A percentile compares a stretch with the other conserved stretches of the same genome.
Evolutionary conservation across 2,888 invertebrate species (phyloP).

Genomic region (Aricia artaxerxes): DNA sequence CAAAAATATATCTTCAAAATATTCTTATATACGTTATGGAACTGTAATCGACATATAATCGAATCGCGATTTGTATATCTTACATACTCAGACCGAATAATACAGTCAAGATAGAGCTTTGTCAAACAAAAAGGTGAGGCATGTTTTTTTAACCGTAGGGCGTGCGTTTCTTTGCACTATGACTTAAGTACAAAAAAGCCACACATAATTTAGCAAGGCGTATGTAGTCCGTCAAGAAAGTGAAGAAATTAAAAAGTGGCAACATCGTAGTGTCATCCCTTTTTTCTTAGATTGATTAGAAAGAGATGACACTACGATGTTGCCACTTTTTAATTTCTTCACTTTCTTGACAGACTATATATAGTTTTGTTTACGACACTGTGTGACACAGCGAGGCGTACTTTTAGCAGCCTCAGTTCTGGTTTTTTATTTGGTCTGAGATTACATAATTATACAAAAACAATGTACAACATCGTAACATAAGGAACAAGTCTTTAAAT

Average conservation of each 20-base stretch:
- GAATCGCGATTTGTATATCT: conserved; percentile 7
- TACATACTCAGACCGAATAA: conserved; percentile 2
- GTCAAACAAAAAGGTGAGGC: background rate
- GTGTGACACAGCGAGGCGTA: background rate
- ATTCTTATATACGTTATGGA: conserved; percentile 62
- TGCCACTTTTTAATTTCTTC: no score
- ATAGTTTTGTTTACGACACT: no score
- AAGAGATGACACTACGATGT: no score
- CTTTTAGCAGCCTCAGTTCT: background rate
- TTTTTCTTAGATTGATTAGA: no score
- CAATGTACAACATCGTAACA: conserved; percentile 33
- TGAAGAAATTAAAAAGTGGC: no score
- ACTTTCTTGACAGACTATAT: no score
- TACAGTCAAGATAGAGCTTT: background rate
- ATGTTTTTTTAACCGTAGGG: no score
- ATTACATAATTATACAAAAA: conserved; percentile 6
- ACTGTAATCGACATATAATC: conserved; percentile 56
- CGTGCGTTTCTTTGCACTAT: background rate
- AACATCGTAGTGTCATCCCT: no score
- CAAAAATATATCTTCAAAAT: conserved; percentile 74
- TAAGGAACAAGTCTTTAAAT: conserved; percentile 19
- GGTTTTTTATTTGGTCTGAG: background rate
- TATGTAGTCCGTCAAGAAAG: background rate
- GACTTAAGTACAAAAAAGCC: background rate
- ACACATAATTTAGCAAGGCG: background rate